phyloP scores from a whole-genome alignment of 2,888 invertebrate species.

The Sthenelais limicola region DNA sequence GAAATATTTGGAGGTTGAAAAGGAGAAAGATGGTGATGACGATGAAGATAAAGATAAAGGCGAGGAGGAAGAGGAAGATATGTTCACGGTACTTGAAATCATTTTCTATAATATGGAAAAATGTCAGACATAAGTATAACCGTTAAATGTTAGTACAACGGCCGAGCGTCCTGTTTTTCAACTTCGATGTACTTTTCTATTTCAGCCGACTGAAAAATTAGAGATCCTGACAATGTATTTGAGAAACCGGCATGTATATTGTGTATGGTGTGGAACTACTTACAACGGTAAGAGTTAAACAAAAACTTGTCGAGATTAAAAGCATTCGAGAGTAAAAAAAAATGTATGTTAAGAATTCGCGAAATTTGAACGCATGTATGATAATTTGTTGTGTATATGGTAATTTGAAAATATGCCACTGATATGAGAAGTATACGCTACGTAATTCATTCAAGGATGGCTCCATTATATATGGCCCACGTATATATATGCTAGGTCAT shows the following conservation, averaged over 20 bases:
- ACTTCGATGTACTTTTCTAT: too few species aligned
- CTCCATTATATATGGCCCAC: not conserved
- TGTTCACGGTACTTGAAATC: not conserved
- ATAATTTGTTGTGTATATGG: too few species aligned
- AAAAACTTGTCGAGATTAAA: not conserved
- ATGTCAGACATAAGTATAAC: too few species aligned
- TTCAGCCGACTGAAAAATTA: conserved; percentile 76
- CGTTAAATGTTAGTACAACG: not conserved
- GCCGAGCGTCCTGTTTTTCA: not conserved
- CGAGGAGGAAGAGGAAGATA: conserved; percentile 34
- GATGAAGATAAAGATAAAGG: conserved; percentile 56
- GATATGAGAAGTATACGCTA: too few species aligned
- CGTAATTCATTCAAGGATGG: not conserved
- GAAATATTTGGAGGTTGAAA: not conserved
- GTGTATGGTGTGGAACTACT: conserved; percentile 84
- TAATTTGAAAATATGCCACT: too few species aligned
- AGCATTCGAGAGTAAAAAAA: not conserved
- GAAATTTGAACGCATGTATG: too few species aligned
- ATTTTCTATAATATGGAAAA: too few species aligned
- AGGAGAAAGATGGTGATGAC: conserved; percentile 45
- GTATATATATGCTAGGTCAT: not conserved
- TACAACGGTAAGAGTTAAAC: conserved; percentile 75
- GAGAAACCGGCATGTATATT: conserved; percentile 81
- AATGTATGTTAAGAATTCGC: too few species aligned
- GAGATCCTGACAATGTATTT: conserved; percentile 79